Conservation (phyloP, 2,888 invertebrate genomes). For the Agrilus biguttatus region DNA sequence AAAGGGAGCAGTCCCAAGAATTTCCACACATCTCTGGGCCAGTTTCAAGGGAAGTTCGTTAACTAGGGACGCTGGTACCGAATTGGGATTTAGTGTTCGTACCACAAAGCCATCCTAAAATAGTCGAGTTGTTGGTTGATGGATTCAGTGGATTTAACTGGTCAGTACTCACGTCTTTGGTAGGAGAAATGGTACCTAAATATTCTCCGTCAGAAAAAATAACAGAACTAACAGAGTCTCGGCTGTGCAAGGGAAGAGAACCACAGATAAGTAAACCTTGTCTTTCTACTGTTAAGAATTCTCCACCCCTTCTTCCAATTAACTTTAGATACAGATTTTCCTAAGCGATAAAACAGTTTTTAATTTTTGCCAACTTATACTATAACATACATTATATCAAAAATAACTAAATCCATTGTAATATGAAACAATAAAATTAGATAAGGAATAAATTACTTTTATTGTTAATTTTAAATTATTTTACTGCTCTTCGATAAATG, state of each 20-base stretch:
- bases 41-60: constrained; percentile 61
- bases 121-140: neutral
- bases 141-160: neutral
- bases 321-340: constrained; percentile 68
- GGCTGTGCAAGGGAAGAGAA: constrained; percentile 28
- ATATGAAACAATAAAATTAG: constrained; percentile 9
- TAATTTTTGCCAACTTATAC: too few relatives aligned
- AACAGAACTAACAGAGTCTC: constrained; percentile 37
- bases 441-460: too few relatives aligned
- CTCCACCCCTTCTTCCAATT: constrained; percentile 34
- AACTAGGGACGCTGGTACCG: constrained; percentile 40
- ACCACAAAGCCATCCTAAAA: constrained; percentile 66
- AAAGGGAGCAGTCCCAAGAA: constrained; percentile 55
- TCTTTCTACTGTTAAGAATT: constrained; percentile 40
- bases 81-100: constrained; percentile 50
- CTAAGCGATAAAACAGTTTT: constrained; percentile 31
- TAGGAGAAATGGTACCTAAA: constrained; percentile 63
- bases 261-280: constrained; percentile 37
- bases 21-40: constrained; percentile 65
- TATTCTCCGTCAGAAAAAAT: constrained; percentile 68
- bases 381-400: too few relatives aligned
- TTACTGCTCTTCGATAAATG: too few relatives aligned
- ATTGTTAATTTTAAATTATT: too few relatives aligned
- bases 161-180: constrained; percentile 52
- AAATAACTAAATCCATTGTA: too few relatives aligned